These are phyloP conservation scores for Laspeyria flexula DNA, from an alignment of 2,888 invertebrate species.

Conservation along the genomic window DNA sequence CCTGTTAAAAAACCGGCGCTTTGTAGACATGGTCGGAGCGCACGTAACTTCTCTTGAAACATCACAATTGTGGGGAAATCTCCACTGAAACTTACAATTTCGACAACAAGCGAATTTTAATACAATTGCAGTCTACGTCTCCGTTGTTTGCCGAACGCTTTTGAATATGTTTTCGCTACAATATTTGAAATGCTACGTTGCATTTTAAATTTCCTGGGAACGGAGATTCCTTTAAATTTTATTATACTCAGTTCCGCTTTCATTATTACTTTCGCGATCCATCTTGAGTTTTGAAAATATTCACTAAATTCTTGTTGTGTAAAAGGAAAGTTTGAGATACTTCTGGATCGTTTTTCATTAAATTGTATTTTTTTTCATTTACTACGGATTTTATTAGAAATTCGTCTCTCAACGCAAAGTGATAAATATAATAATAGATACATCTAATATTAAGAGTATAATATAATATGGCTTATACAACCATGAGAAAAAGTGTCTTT, in stretches of 20 bases:
- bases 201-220: constrained; percentile 22
- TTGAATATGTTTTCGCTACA: constrained; percentile 38
- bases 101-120: constrained; percentile 43
- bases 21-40: constrained; percentile 14
- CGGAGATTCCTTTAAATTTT: constrained; percentile 5
- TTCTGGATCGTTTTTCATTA: too few species aligned
- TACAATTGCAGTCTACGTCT: constrained; percentile 37
- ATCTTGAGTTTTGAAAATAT: neutral
- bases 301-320: neutral
- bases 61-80: constrained; percentile 26
- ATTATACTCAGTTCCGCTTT: constrained; percentile 2
- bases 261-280: neutral
- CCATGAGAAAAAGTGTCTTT: too few species aligned
- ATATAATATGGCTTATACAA: too few species aligned
- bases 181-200: constrained; percentile 32
- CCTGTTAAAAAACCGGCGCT: constrained; percentile 33
- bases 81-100: constrained; percentile 38
- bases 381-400: too few species aligned
- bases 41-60: constrained; percentile 7
- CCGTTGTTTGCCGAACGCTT: constrained; percentile 29
- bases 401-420: too few species aligned
- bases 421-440: too few species aligned
- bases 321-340: neutral
- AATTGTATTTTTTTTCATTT: too few species aligned
- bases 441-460: too few species aligned